These are phyloP conservation scores for Drosophila aldrichi DNA, from an alignment of 2,888 invertebrate species.

Conservation along the genomic window DNA sequence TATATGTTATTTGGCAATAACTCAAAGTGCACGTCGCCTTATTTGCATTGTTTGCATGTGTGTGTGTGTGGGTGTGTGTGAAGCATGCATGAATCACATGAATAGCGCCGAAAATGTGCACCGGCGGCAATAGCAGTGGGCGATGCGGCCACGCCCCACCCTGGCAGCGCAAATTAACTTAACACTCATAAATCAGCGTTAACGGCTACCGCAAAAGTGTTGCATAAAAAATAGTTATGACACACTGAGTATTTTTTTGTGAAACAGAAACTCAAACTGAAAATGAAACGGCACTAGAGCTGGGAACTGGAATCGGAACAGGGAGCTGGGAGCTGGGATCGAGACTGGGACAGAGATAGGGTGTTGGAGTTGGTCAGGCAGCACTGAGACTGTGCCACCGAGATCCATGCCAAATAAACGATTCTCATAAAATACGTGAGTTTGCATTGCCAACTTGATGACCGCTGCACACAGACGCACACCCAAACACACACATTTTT, in stretches of 20 bases:
- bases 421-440: conserved; percentile 64
- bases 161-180: conserved; percentile 73
- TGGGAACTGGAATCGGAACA: neutral
- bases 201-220: conserved; percentile 73
- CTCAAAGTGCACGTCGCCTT: conserved; percentile 49
- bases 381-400: conserved; percentile 10
- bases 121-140: conserved; percentile 24
- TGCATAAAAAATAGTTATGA: conserved; percentile 74
- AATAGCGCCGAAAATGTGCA: conserved; percentile 48
- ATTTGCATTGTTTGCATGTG: conserved; percentile 18
- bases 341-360: neutral
- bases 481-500: neutral
- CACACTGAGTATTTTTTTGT: conserved; percentile 18
- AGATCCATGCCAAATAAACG: conserved; percentile 60
- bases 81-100: conserved; percentile 55
- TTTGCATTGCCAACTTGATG: conserved; percentile 69
- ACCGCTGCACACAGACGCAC: conserved; percentile 15
- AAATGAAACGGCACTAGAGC: conserved; percentile 11
- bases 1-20: conserved; percentile 58
- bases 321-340: neutral
- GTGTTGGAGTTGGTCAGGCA: neutral
- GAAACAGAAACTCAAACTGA: conserved; percentile 23
- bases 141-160: conserved; percentile 22
- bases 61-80: conserved; percentile 10
- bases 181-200: conserved; percentile 78